Evolutionary conservation across 2,888 invertebrate species (phyloP).

Genomic region (Fragum whitleyi): DNA sequence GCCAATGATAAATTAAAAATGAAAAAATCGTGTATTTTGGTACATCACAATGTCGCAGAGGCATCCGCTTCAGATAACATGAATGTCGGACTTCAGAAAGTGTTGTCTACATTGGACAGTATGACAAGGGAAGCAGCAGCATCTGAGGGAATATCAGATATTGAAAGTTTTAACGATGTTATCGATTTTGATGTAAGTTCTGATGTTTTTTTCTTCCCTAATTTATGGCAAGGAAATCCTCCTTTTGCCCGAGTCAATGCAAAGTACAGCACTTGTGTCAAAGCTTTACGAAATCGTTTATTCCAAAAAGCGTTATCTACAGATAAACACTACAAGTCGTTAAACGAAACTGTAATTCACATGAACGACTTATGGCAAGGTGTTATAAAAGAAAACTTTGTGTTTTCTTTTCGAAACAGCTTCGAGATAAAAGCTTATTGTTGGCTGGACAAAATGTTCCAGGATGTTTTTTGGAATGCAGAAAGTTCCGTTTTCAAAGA

Average conservation of each 20-base stretch:
- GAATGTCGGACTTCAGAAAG: not conserved
- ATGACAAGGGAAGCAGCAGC: slow-evolving; percentile 34
- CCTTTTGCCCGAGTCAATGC: slow-evolving; percentile 40
- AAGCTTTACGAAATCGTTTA: not conserved
- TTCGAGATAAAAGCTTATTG: slow-evolving; percentile 46
- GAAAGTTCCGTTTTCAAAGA: not conserved
- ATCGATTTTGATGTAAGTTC: slow-evolving; percentile 33
- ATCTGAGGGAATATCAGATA: slow-evolving; percentile 23
- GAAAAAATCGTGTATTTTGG: slow-evolving; percentile 24
- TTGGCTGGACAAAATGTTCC: slow-evolving; percentile 22
- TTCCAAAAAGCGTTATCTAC: not conserved
- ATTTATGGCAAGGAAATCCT: slow-evolving; percentile 44
- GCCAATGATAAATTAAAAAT: slow-evolving; percentile 15
- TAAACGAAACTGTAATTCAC: not conserved
- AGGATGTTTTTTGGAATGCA: slow-evolving; percentile 7
- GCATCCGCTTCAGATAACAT: slow-evolving; percentile 13
- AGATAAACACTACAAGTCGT: not conserved
- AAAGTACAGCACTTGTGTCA: slow-evolving; percentile 14
- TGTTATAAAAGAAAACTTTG: slow-evolving; percentile 38
- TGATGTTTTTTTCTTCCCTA: slow-evolving; percentile 33
- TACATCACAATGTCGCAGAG: slow-evolving; percentile 54
- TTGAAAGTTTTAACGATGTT: slow-evolving; percentile 32
- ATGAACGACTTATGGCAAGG: slow-evolving; percentile 32
- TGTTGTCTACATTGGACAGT: slow-evolving; percentile 21
- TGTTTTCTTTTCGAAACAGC: slow-evolving; percentile 44